These are phyloP conservation scores for Vandiemenella viatica DNA, from an alignment of 2,888 invertebrate species.

Conservation along the genomic window DNA sequence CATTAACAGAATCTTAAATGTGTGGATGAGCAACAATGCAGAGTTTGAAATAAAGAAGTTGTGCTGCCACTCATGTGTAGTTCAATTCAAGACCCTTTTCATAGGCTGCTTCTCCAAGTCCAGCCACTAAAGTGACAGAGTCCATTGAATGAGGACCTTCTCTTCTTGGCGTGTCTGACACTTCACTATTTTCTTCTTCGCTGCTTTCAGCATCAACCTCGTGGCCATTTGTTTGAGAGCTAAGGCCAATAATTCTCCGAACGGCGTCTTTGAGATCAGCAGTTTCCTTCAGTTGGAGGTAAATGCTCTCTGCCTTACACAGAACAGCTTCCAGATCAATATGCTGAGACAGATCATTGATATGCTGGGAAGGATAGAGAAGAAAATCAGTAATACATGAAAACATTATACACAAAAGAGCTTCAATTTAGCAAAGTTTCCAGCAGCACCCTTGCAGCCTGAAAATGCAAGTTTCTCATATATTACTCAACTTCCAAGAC, in stretches of 20 bases:
- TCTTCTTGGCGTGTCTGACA: neutral
- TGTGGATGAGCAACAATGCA: too few relatives aligned
- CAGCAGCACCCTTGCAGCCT: too few relatives aligned
- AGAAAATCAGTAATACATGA: conserved; percentile 4
- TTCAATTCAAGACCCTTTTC: conserved; percentile 40
- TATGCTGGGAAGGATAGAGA: conserved; percentile 49
- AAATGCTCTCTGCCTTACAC: conserved; percentile 82
- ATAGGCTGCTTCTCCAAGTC: conserved; percentile 40
- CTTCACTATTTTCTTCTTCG: conserved; percentile 23
- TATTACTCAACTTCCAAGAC: too few relatives aligned
- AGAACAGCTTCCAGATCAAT: conserved; percentile 71
- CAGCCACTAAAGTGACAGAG: conserved; percentile 26
- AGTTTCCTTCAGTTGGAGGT: conserved; percentile 63
- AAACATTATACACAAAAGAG: neutral
- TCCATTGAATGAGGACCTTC: conserved; percentile 13
- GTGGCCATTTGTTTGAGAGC: conserved; percentile 25
- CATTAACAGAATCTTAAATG: too few relatives aligned
- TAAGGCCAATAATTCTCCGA: conserved; percentile 53
- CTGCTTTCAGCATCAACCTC: conserved; percentile 20
- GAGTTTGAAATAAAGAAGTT: too few relatives aligned
- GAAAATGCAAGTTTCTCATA: too few relatives aligned
- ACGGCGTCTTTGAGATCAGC: conserved; percentile 56
- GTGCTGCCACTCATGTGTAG: conserved; percentile 30
- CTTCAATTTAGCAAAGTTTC: too few relatives aligned
- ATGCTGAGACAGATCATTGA: conserved; percentile 83